These are phyloP conservation scores for Antechinus stuartii DNA, from an alignment of 2,113 vertebrate genomes.

Conservation along the genomic window DNA sequence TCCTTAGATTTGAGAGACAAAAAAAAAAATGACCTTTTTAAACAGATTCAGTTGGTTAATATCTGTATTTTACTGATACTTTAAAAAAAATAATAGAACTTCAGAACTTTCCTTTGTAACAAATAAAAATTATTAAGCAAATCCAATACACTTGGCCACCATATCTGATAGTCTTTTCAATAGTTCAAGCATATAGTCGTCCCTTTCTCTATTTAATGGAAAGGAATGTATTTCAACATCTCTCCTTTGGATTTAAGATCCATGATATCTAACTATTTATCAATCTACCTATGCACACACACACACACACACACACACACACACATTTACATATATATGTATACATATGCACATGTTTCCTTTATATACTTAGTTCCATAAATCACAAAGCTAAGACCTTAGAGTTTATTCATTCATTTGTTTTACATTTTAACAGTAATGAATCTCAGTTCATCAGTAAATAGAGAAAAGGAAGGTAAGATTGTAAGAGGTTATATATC, in stretches of 20 bases:
- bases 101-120: not conserved
- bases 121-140: not conserved
- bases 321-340: no score
- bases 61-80: not conserved
- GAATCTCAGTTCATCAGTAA: not conserved
- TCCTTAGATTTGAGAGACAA: not conserved
- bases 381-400: not conserved
- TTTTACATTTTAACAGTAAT: not conserved
- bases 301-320: no score
- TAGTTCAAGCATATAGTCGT: not conserved
- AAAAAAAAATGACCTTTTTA: not conserved
- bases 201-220: not conserved
- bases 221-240: not conserved
- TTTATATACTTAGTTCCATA: conserved; percentile 17
- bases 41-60: not conserved
- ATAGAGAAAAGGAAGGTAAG: not conserved
- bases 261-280: not conserved
- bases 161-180: not conserved
- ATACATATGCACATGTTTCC: not conserved
- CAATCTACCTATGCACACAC: no score
- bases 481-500: conserved; percentile 33
- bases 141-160: not conserved
- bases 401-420: not conserved
- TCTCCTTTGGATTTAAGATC: not conserved
- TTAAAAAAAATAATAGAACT: not conserved